A percentile compares a stretch with the other conserved stretches of the same genome.
Conservation (phyloP, 2,888 invertebrate species). For the Biston betularia region DNA sequence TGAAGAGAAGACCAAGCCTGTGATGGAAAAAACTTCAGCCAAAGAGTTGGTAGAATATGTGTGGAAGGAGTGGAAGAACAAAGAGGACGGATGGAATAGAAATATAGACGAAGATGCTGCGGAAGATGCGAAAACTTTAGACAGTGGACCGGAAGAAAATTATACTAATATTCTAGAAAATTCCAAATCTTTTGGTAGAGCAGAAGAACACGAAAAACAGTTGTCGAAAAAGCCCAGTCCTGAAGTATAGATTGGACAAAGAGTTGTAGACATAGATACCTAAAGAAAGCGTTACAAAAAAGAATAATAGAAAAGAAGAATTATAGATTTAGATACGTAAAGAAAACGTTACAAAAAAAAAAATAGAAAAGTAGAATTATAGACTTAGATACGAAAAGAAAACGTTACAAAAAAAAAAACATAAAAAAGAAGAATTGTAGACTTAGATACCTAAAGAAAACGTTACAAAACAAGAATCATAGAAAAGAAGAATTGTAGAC, state of each 20-base stretch:
- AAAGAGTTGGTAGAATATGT: conserved; percentile 13
- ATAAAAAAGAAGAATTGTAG: too few relatives aligned
- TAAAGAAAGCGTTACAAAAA: background rate
- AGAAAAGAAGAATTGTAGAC: too few relatives aligned
- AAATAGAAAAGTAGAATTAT: background rate
- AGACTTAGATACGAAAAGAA: too few relatives aligned
- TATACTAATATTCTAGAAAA: background rate
- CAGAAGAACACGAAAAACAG: conserved; percentile 1
- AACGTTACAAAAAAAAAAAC: too few relatives aligned
- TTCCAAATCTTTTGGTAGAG: background rate
- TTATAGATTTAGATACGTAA: too few relatives aligned
- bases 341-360: background rate
- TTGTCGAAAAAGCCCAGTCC: background rate
- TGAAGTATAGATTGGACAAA: background rate
- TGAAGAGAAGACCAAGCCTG: conserved; percentile 15
- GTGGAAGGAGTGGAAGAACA: conserved; percentile 22
- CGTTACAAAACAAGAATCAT: too few relatives aligned
- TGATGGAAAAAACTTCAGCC: conserved; percentile 15
- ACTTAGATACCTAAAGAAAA: too few relatives aligned
- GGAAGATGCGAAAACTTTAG: background rate
- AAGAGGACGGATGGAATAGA: conserved; percentile 5
- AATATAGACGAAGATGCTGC: background rate
- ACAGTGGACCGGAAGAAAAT: background rate
- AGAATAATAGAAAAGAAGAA: background rate
- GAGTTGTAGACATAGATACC: background rate